Base-by-base conservation (phyloP, 1,140 invertebrate species). In the Portunus trituberculatus region DNA sequence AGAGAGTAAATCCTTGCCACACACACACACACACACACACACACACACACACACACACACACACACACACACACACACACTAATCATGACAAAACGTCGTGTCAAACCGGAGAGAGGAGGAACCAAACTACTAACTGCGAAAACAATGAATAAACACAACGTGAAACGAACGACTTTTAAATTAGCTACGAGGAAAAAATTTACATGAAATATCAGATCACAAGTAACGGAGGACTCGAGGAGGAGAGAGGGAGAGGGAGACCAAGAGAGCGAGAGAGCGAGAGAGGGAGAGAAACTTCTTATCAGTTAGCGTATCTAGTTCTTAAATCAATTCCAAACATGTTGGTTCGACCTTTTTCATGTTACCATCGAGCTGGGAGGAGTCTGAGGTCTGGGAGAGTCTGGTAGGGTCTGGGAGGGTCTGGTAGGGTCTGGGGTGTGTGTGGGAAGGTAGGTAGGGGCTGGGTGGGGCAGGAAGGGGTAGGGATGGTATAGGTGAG, bases 121-220 rank as follows among this genome's bases (percentile, higher is more conserved):
- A 91, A 59, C 92, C 2, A 46, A 46, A 39, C 92, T 84, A 59
- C 39, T 29, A 93, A 46, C 92, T 93, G 92, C 28, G 92, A 93
- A 93, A 93, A 84, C 82, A 39, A 93, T 86, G 46, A 93, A 93
- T 93, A 82, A 0, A 31, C 25, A 45, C 16, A 46, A 83, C 88
- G 10, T 89, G 39, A 45, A 89, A 89, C 45, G 67, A 93, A 93
- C 83, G 28, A 31, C 8, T 93, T 83, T 93, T 82, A 82, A 93
- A 86, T 93, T 93, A 86, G 76, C 16, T 4, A 16, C 16, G 28
- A 59, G 82, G 7, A 28, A 28, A 12, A 46, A 86, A 93, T 93
- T 86, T 86, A 93, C 92, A 86, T 86, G 92, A 93, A 93, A 93
- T 93, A 93, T 93, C 82, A 48, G 83, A 86, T 93, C 92, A 93